Conservation (phyloP, 2,888 invertebrate species). For the Drosophila prolongata region DNA sequence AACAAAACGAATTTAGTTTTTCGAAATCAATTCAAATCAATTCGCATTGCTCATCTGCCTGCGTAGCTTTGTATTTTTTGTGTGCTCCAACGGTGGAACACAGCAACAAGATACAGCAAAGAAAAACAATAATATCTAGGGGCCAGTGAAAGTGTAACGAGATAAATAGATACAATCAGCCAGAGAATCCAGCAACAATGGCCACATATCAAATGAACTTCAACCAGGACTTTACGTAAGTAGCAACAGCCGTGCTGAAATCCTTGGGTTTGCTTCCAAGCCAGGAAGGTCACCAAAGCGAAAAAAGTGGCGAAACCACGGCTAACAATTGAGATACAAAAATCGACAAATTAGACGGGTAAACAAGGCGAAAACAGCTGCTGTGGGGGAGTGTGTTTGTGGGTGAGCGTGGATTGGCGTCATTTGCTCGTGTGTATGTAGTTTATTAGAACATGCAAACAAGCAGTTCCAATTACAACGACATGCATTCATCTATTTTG, state of each 20-base stretch:
- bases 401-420: conserved; percentile 40
- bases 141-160: conserved; percentile 62
- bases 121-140: conserved; percentile 1
- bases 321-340: conserved; percentile 53
- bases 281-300: conserved; percentile 67
- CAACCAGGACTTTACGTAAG: conserved; percentile 82
- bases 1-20: conserved; percentile 44
- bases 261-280: conserved; percentile 55
- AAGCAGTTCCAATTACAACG: conserved; percentile 68
- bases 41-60: conserved; percentile 28
- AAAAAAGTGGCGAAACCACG: conserved; percentile 42
- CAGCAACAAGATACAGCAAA: conserved; percentile 25
- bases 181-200: conserved; percentile 58
- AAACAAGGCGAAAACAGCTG: conserved; percentile 60
- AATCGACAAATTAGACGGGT: conserved; percentile 56
- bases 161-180: conserved; percentile 30
- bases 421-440: conserved; percentile 24
- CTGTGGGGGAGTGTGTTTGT: conserved; percentile 40
- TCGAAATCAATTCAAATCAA: conserved; percentile 22
- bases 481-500: conserved; percentile 68
- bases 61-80: conserved; percentile 36
- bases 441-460: conserved; percentile 73
- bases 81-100: conserved; percentile 23
- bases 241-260: conserved; percentile 36
- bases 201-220: conserved; percentile 77